Evolutionary conservation across 2,888 invertebrate species (phyloP).

Genomic region (Diabrotica balteata): DNA sequence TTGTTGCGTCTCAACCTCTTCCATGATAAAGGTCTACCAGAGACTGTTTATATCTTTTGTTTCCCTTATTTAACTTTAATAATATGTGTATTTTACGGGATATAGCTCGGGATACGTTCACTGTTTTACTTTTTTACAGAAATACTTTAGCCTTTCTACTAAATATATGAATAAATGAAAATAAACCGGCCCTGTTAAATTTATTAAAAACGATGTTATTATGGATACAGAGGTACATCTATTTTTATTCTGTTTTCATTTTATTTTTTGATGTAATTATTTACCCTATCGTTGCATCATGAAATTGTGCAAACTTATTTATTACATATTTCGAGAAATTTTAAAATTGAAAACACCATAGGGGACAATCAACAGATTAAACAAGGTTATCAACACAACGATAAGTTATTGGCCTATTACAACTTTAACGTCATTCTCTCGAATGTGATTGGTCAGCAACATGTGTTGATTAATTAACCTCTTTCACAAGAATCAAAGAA

Average conservation of each 20-base stretch:
- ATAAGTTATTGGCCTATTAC: conserved; percentile 6
- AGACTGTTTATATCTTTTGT: too few relatives aligned
- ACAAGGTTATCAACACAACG: conserved; percentile 6
- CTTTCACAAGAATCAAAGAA: conserved; percentile 2
- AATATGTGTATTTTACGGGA: too few relatives aligned
- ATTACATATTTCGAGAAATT: neutral
- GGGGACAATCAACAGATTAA: neutral
- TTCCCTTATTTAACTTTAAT: too few relatives aligned
- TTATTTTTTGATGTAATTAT: conserved; percentile 1
- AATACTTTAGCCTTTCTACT: too few relatives aligned
- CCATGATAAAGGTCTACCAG: too few relatives aligned
- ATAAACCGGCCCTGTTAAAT: neutral
- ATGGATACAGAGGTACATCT: neutral
- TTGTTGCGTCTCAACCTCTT: too few relatives aligned
- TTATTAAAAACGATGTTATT: too few relatives aligned
- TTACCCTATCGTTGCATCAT: conserved; percentile 10
- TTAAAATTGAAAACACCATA: conserved; percentile 9
- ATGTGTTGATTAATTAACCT: conserved; percentile 6
- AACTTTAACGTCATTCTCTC: conserved; percentile 1
- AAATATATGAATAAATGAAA: too few relatives aligned
- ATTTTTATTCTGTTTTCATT: neutral
- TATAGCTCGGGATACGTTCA: too few relatives aligned
- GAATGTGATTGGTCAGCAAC: conserved; percentile 1
- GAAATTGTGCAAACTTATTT: conserved; percentile 10
- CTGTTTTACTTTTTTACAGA: too few relatives aligned